phyloP scores from a whole-genome alignment of 2,797 vertebrate species.

The Gadopsis marmoratus region DNA sequence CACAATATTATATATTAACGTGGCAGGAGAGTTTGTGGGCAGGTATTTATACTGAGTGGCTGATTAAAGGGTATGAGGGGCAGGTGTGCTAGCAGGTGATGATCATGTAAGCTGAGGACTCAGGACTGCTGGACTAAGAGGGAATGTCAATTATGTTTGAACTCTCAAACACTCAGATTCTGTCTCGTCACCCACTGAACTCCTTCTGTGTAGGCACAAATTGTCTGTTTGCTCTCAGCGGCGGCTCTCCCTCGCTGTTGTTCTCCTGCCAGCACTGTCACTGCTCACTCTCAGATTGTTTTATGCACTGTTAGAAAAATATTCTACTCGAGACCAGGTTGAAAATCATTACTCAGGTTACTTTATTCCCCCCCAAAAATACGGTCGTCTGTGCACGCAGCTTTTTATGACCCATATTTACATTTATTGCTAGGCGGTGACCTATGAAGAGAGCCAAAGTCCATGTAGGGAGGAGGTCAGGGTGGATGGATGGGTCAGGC shows the following conservation, averaged over 20 bases:
- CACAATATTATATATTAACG: neutral
- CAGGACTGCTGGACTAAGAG: neutral
- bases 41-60: slow-evolving; percentile 6
- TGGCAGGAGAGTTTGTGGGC: slow-evolving; percentile 10
- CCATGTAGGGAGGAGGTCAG: too few relatives aligned
- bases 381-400: too few relatives aligned
- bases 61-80: slow-evolving; percentile 27
- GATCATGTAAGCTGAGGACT: neutral
- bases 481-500: too few relatives aligned
- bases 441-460: too few relatives aligned
- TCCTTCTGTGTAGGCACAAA: slow-evolving; percentile 12
- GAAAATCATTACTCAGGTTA: neutral
- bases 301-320: too few relatives aligned
- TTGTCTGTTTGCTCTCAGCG: slow-evolving; percentile 11
- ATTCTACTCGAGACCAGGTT: too few relatives aligned
- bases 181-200: slow-evolving; percentile 12
- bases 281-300: neutral
- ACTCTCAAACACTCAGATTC: slow-evolving; percentile 3
- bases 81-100: slow-evolving; percentile 29
- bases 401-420: too few relatives aligned
- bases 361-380: neutral
- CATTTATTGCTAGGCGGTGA: too few relatives aligned
- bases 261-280: slow-evolving; percentile 3
- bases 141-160: neutral
- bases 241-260: slow-evolving; percentile 3